These are phyloP conservation scores for Cosmia pyralina DNA, from an alignment of 2,888 invertebrate genomes.

Conservation along the genomic window DNA sequence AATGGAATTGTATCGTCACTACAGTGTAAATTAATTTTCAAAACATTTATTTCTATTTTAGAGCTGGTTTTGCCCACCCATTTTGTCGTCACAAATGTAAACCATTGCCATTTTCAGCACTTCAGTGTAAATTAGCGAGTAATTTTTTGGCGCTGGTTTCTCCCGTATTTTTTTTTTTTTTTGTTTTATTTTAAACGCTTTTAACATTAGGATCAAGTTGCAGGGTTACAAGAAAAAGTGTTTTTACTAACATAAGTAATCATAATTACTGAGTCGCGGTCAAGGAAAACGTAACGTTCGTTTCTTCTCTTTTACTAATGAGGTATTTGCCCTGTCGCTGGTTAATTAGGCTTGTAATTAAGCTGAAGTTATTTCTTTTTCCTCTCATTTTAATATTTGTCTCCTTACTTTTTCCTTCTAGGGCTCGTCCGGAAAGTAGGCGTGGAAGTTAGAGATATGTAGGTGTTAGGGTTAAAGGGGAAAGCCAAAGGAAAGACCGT, in stretches of 20 bases:
- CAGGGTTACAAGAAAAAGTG: background rate
- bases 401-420: background rate
- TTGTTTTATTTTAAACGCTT: background rate
- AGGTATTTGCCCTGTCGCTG: background rate
- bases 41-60: constrained; percentile 16
- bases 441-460: background rate
- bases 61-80: background rate
- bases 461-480: too few species aligned
- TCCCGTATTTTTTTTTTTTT: background rate
- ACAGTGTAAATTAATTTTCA: constrained; percentile 7
- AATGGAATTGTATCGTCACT: background rate
- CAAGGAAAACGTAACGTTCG: background rate
- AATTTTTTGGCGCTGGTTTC: constrained; percentile 1
- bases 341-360: too few species aligned
- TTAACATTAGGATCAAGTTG: background rate
- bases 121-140: background rate
- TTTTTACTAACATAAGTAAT: too few species aligned
- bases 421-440: background rate
- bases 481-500: too few species aligned
- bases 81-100: background rate
- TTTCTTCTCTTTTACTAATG: background rate
- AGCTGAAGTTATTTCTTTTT: background rate
- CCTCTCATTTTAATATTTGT: background rate
- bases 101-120: background rate
- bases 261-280: background rate